Evolutionary conservation across 1,140 invertebrate genomes (phyloP).

Genomic region (Papilio helenus): DNA sequence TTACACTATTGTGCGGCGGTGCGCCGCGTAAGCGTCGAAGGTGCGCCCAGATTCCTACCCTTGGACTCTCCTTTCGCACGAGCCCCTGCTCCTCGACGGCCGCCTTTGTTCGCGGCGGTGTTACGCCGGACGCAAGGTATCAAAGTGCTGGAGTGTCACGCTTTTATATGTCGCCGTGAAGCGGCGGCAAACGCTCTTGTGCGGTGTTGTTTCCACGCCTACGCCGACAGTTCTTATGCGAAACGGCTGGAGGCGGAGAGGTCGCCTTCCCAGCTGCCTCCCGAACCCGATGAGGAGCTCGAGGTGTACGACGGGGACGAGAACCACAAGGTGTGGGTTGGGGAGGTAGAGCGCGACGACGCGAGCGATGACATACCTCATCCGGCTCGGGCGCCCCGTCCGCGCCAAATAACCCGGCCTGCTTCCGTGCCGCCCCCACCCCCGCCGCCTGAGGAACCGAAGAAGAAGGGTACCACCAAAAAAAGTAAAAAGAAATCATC

Average conservation of each 20-base stretch:
- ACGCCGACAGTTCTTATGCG: conserved; percentile 96
- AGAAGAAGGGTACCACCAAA: conserved; percentile 81
- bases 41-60: conserved; percentile 95
- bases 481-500: conserved; percentile 83
- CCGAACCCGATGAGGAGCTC: conserved; percentile 87
- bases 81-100: conserved; percentile 92
- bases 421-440: conserved; percentile 91
- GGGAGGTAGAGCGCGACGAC: conserved; percentile 89
- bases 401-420: conserved; percentile 90
- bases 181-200: conserved; percentile 97
- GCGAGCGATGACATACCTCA: conserved; percentile 90
- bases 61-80: conserved; percentile 97
- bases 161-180: conserved; percentile 98
- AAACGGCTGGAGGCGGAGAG: conserved; percentile 88
- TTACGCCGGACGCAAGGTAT: conserved; percentile 97
- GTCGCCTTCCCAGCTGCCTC: conserved; percentile 80
- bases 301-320: conserved; percentile 94
- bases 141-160: conserved; percentile 99
- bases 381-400: conserved; percentile 89
- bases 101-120: conserved; percentile 98
- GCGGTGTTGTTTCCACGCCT: conserved; percentile 96
- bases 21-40: conserved; percentile 89
- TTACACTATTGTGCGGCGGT: conserved; percentile 99
- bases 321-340: conserved; percentile 96
- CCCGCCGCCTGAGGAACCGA: conserved; percentile 86